Base-by-base conservation (phyloP, 2,888 invertebrate genomes). In the Spisula solida region DNA sequence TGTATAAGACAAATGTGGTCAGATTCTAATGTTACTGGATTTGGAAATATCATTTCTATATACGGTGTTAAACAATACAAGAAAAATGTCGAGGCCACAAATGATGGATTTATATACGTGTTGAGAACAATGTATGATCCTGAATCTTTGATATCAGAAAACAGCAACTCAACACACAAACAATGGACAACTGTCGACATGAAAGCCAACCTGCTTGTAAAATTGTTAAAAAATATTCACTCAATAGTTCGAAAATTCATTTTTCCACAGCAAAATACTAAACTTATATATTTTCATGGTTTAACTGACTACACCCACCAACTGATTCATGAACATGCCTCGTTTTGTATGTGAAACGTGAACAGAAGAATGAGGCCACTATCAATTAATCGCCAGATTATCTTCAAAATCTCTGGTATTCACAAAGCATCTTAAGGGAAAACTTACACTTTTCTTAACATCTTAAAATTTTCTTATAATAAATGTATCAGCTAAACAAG, bases 31-130 rank as follows among this genome's bases (percentile, higher is more conserved):
- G 48, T 92, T 1, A 47, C 83, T 31, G 90, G 91, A 25, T 88
- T 92, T 82, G 88, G 89, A n/a, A 82, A 84, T 31, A 25, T 92
- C 10, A 84, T 90, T 10, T 56, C 87, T 8, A 81, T 86, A 14
- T 82, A 66, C 20, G 87, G 86, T 16, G 80, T 89, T 8, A 86
- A 89, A 51, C 90, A 89, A 47, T 92, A 92, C 81, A 47, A 86
- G 31, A 89, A 85, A 29, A 87, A 90, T 41, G 8, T 89, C 0
- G 56, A 81, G 8, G 48, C 41, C 25, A 88, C 89, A 29, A 56
- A n/a, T 12, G 48, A 78, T n/a, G 92, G 90, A 66, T 92, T 89
- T 79, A 86, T 41, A 20, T 86, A 86, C 75, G 89, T 92, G 20
- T 82, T 92, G 20, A 41, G 66, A n/a, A 47, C 87, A 48, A 60